Conservation (phyloP, 2,797 vertebrate genomes). For the Spinibarbus caldwelli region DNA sequence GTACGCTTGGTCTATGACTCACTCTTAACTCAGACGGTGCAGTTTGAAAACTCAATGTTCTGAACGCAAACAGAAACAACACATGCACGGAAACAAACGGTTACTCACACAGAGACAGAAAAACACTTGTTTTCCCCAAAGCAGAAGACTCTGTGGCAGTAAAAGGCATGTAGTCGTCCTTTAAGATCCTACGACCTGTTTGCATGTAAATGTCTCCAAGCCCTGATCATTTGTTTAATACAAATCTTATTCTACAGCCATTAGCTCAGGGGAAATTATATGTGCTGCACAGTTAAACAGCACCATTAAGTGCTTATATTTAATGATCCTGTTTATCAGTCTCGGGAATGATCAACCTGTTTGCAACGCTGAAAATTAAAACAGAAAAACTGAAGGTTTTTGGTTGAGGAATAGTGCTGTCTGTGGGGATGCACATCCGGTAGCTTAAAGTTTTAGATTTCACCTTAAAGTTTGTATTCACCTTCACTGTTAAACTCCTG, state of each 20-base stretch:
- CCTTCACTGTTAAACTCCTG: constrained; percentile 7
- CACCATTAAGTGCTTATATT: constrained; percentile 18
- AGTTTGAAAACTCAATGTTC: constrained; percentile 12
- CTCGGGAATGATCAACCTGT: neutral
- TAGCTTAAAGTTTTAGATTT: constrained; percentile 6
- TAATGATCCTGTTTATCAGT: constrained; percentile 42
- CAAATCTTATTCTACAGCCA: constrained; percentile 23
- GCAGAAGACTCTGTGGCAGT: neutral
- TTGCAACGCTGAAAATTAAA: constrained; percentile 12
- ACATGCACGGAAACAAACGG: constrained; percentile 4
- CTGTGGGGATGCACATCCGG: neutral
- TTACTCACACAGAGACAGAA: constrained; percentile 16
- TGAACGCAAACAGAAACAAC: neutral
- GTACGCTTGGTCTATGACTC: constrained; percentile 24
- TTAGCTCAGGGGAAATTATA: constrained; percentile 1
- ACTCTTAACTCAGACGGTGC: constrained; percentile 12
- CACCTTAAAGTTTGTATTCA: constrained; percentile 21
- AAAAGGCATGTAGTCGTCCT: constrained; percentile 20
- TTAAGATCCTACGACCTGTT: constrained; percentile 1
- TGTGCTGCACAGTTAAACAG: constrained; percentile 26
- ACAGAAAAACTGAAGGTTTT: neutral
- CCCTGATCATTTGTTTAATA: constrained; percentile 13
- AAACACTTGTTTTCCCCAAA: neutral
- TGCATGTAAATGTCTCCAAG: constrained; percentile 40
- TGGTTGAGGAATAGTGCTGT: neutral